These are phyloP conservation scores for Eubasilissa splendida DNA, from an alignment of 2,888 invertebrate genomes.

Conservation along the genomic window DNA sequence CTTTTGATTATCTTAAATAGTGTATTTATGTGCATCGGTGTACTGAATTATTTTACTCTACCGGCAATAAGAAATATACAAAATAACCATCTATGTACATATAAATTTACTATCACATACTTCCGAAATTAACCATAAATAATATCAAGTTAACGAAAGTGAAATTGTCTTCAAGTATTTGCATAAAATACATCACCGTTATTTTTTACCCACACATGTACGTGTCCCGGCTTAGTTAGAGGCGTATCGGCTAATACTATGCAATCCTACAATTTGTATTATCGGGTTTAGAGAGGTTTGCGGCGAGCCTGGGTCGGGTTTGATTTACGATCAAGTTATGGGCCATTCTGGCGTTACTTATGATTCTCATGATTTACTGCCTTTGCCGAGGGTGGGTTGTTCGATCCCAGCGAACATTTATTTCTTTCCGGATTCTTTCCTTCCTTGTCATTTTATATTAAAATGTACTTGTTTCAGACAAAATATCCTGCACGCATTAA, in stretches of 20 bases:
- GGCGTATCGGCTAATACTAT: neutral
- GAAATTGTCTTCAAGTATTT: no score
- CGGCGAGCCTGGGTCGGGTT: constrained; percentile 2
- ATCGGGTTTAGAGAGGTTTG: neutral
- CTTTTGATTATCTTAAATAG: no score
- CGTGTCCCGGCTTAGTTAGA: no score
- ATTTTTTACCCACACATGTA: no score
- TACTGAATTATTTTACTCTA: no score
- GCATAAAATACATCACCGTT: no score
- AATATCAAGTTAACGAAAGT: no score
- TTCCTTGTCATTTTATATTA: neutral
- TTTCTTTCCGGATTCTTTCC: neutral
- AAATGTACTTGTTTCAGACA: neutral
- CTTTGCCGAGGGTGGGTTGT: neutral
- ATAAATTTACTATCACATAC: no score
- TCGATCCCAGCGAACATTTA: constrained; percentile 11
- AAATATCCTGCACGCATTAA: neutral
- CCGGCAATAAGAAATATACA: no score
- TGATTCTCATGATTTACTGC: constrained; percentile 34
- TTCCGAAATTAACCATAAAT: no score
- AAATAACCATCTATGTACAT: no score
- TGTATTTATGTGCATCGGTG: no score
- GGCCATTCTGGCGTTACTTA: constrained; percentile 33
- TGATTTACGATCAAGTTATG: constrained; percentile 36
- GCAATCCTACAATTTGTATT: constrained; percentile 14